Evolutionary conservation across 1,140 invertebrate species (phyloP).

Genomic region (Micrasema minimum): DNA sequence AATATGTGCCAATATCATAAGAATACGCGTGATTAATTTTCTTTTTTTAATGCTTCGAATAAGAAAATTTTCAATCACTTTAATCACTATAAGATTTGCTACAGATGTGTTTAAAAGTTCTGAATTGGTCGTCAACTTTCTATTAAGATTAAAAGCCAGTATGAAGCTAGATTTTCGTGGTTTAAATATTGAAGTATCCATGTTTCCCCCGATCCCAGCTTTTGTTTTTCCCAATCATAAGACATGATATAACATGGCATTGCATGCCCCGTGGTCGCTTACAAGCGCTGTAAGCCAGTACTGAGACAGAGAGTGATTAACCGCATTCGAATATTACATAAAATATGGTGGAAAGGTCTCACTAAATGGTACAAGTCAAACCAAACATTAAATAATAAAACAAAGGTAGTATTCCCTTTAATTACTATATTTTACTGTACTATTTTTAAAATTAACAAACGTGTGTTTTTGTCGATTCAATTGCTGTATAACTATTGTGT

Average conservation of each 20-base stretch:
- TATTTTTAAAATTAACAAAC: conserved; percentile 40
- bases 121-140: too few relatives aligned
- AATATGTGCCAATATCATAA: too few relatives aligned
- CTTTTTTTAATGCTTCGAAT: too few relatives aligned
- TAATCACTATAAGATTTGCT: too few relatives aligned
- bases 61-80: too few relatives aligned
- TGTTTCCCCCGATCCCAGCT: too few relatives aligned
- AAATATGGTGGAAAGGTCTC: conserved; percentile 46
- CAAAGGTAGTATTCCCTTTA: conserved; percentile 46
- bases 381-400: conserved; percentile 34
- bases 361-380: conserved; percentile 32
- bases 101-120: too few relatives aligned
- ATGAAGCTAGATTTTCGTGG: too few relatives aligned
- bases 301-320: conserved; percentile 43
- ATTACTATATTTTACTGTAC: conserved; percentile 40
- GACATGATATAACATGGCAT: conserved; percentile 28
- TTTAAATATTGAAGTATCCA: too few relatives aligned
- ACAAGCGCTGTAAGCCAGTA: conserved; percentile 14
- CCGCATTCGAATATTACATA: conserved; percentile 43
- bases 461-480: conserved; percentile 35
- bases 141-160: too few relatives aligned
- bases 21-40: too few relatives aligned
- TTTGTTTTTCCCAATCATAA: not conserved
- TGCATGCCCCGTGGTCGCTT: conserved; percentile 50
- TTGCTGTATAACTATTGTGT: conserved; percentile 31